These are phyloP conservation scores for Trimorus sp. DNA, from an alignment of 2,888 invertebrate species.

Conservation along the genomic window DNA sequence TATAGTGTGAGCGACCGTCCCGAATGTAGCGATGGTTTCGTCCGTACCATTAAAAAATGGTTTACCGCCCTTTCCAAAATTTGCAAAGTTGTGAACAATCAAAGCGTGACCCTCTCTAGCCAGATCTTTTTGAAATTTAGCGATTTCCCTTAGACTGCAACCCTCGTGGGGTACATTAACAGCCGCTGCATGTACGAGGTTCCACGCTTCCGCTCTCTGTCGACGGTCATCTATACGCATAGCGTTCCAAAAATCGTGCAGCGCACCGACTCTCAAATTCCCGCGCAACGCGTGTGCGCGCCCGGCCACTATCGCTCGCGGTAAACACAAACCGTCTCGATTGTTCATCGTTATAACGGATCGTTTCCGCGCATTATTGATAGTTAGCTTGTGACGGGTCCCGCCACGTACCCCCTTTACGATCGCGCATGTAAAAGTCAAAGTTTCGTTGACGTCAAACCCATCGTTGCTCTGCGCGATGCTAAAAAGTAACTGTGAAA, in stretches of 20 bases:
- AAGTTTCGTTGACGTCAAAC: too few relatives aligned
- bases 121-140: constrained; percentile 4
- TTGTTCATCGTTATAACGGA: constrained; percentile 31
- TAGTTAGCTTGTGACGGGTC: background rate
- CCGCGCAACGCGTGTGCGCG: background rate
- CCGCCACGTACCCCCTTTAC: background rate
- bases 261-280: background rate
- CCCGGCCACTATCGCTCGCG: constrained; percentile 22
- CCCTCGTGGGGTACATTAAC: background rate
- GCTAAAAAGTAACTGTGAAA: too few relatives aligned
- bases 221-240: background rate
- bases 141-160: constrained; percentile 4
- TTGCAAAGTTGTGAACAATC: background rate
- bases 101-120: background rate
- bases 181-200: background rate
- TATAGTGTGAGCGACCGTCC: background rate
- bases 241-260: background rate
- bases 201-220: background rate
- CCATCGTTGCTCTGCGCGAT: too few relatives aligned
- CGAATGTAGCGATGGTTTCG: background rate
- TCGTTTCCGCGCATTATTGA: constrained; percentile 6
- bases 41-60: background rate
- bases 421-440: too few relatives aligned
- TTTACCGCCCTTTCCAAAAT: background rate
- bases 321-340: constrained; percentile 42